Base-by-base conservation (phyloP, 1,140 invertebrate genomes). In the Drosophila subpulchrella region DNA sequence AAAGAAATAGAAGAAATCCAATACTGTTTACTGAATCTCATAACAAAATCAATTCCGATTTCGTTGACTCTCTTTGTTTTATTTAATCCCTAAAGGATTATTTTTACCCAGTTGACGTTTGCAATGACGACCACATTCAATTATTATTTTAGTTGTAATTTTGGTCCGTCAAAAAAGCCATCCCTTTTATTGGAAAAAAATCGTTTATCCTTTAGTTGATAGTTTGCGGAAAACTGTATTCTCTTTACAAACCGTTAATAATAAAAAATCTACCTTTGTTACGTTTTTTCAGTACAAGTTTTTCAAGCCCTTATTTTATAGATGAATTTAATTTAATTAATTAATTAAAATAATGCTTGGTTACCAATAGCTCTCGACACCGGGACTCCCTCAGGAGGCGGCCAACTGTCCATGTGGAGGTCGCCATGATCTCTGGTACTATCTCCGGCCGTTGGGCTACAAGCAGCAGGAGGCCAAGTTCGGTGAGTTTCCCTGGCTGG, bases 401-500 rank as follows among this genome's bases (percentile, higher is more conserved):
- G 32, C 50, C 24, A 46, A 27, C 15, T 56, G 54, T 7, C 34
- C 54, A 4, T 86, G 83, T n/a, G 83, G 83, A 3, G 50, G 36
- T 0, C 78, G 83, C 0, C 47, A 67, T 10, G 75, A 82, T 50
- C 61, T 68, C 0, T 82, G 75, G 75, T 66, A 79, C 12, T 75
- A 85, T 7, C 60, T 85, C 3, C 65, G 78, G 7, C 82, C 78
- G 0, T 36, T 62, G 46, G 75, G 82, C 6, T 75, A 78, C 51
- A 79, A 82, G n/a, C 46, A 73, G 41, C 59, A 73, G 36, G 78
- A 79, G 56, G 44, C 75, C 3, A 73, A 76, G n/a, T 86, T 86
- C 34, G 83, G 38, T 0, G 83, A 86, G 46, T 86, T 86, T 62
- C 83, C 83, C 6, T 88, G 83, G 83, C 32, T 88, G 7, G 63